Evolutionary conservation across 2,888 invertebrate genomes (phyloP).

Genomic region (Spilarctia lutea): DNA sequence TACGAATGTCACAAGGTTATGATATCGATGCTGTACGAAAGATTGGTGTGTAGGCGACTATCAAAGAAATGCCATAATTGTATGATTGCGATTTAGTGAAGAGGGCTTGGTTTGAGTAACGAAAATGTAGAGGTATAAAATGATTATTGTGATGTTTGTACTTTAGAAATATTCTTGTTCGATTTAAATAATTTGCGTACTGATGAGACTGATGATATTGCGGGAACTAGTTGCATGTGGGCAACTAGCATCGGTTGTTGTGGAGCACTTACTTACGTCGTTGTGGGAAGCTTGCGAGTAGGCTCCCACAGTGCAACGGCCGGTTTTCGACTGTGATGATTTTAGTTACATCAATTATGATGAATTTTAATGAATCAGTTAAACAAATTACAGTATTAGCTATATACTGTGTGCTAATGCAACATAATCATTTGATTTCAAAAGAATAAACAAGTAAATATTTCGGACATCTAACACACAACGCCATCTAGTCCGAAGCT

Average conservation of each 20-base stretch:
- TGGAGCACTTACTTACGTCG: too few relatives aligned
- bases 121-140: neutral
- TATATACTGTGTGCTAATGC: neutral
- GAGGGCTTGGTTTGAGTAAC: neutral
- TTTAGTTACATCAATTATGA: neutral
- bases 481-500: too few relatives aligned
- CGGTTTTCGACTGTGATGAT: too few relatives aligned
- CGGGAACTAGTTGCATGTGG: too few relatives aligned
- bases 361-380: neutral
- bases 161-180: neutral
- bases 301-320: too few relatives aligned
- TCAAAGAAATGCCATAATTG: slow-evolving; percentile 28
- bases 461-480: too few relatives aligned
- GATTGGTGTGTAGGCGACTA: slow-evolving; percentile 58
- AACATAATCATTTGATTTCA: neutral
- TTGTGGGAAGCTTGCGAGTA: too few relatives aligned
- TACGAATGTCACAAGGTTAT: slow-evolving; percentile 85
- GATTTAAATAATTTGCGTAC: too few relatives aligned
- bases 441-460: too few relatives aligned
- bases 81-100: slow-evolving; percentile 36
- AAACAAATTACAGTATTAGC: neutral
- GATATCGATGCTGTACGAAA: slow-evolving; percentile 77
- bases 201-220: too few relatives aligned
- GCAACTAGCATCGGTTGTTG: too few relatives aligned
- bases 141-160: slow-evolving; percentile 1